phyloP scores from a whole-genome alignment of 37 sponge, comb jelly and placozoan genomes.

The Spongilla lacustris region DNA sequence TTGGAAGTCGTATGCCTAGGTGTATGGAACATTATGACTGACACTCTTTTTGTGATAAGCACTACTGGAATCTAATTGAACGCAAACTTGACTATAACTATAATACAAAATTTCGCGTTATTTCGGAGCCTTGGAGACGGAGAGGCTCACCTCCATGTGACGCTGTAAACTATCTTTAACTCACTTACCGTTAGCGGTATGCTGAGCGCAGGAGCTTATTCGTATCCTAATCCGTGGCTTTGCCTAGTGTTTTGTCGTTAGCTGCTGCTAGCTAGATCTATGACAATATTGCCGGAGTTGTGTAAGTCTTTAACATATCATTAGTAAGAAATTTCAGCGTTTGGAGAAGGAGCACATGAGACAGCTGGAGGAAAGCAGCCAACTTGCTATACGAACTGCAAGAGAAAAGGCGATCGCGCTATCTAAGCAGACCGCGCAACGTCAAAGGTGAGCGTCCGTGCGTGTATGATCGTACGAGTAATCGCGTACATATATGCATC shows the following conservation, averaged over 20 bases:
- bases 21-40: too few species aligned
- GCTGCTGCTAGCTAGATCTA: too few species aligned
- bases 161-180: too few species aligned
- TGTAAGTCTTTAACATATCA: background rate
- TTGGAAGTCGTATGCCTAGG: too few species aligned
- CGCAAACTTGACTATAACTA: too few species aligned
- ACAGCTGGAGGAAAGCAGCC: background rate
- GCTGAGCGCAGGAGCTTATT: conserved; percentile 66
- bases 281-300: background rate
- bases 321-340: conserved; percentile 50
- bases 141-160: too few species aligned
- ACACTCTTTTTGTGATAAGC: too few species aligned
- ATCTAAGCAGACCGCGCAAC: conserved; percentile 67
- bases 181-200: conserved; percentile 6
- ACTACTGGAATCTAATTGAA: too few species aligned
- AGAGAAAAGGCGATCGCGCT: conserved; percentile 43
- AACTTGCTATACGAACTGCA: background rate
- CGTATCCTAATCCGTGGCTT: conserved; percentile 76
- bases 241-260: background rate
- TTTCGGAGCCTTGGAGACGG: too few species aligned
- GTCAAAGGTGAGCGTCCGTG: conserved; percentile 46
- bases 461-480: too few species aligned
- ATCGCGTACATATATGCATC: too few species aligned
- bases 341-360: conserved; percentile 36
- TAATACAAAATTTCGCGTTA: too few species aligned